These are phyloP conservation scores for Lymantria dispar DNA, from an alignment of 2,888 invertebrate species.

Conservation along the genomic window DNA sequence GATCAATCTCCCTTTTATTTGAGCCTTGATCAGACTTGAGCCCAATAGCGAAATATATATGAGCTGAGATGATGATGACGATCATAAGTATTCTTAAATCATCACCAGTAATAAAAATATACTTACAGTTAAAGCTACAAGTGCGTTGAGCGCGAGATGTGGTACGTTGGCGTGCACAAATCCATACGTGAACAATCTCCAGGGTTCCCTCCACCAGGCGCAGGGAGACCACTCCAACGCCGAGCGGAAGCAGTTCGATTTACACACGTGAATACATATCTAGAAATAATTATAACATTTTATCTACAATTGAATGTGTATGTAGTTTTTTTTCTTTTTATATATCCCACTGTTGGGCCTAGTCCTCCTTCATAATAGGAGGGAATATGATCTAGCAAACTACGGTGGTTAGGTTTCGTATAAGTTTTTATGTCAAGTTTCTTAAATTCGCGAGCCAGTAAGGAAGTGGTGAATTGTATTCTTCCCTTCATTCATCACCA, in stretches of 20 bases:
- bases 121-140: conserved; percentile 68
- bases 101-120: background rate
- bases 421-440: too few relatives aligned
- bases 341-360: too few relatives aligned
- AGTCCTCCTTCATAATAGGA: too few relatives aligned
- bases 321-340: too few relatives aligned
- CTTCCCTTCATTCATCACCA: too few relatives aligned
- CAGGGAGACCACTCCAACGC: conserved; percentile 62
- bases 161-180: conserved; percentile 89
- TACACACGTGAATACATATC: conserved; percentile 52
- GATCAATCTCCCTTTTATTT: too few relatives aligned
- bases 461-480: too few relatives aligned
- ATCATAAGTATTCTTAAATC: background rate
- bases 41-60: background rate
- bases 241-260: conserved; percentile 38
- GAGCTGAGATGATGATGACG: background rate
- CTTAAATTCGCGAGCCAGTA: too few relatives aligned
- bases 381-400: too few relatives aligned
- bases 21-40: too few relatives aligned
- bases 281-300: conserved; percentile 15
- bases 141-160: conserved; percentile 88
- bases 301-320: too few relatives aligned
- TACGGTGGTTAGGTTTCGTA: too few relatives aligned
- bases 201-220: conserved; percentile 84
- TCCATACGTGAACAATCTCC: conserved; percentile 92